These are phyloP conservation scores for Salvator merianae DNA, from an alignment of 2,113 vertebrate genomes.

Conservation along the genomic window DNA sequence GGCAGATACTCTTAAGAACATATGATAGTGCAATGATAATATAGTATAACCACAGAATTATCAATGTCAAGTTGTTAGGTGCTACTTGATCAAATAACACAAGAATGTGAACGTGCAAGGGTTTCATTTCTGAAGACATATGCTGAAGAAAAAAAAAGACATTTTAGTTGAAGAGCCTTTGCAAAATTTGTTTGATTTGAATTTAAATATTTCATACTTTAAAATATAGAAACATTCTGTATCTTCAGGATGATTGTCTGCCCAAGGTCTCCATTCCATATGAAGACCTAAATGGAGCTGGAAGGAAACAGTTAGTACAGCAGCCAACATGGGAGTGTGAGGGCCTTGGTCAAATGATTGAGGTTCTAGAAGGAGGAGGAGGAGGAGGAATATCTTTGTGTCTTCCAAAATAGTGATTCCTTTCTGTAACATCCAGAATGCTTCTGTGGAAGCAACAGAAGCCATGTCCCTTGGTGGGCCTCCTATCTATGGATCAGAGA, in stretches of 20 bases:
- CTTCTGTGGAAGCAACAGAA: no score
- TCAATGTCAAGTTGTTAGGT: slow-evolving; percentile 57
- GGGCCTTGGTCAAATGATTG: no score
- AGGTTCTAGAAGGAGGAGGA: no score
- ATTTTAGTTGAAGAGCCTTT: not conserved
- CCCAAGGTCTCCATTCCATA: no score
- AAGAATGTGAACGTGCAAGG: slow-evolving; percentile 51
- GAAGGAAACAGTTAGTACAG: no score
- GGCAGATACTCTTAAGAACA: slow-evolving; percentile 65
- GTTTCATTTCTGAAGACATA: slow-evolving; percentile 21
- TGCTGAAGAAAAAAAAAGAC: not conserved
- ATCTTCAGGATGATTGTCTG: not conserved
- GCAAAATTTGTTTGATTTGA: not conserved
- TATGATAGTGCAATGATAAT: slow-evolving; percentile 47
- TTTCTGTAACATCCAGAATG: no score
- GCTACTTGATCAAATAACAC: slow-evolving; percentile 2
- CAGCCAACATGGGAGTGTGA: no score
- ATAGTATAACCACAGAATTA: slow-evolving; percentile 51
- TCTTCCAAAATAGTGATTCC: no score
- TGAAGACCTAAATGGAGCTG: no score
- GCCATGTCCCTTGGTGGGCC: no score
- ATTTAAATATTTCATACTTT: not conserved
- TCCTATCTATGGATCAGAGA: no score
- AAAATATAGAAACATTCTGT: not conserved
- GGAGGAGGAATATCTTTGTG: no score